phyloP scores from a whole-genome alignment of 2,113 vertebrate species.

The Parotia lawesii region DNA sequence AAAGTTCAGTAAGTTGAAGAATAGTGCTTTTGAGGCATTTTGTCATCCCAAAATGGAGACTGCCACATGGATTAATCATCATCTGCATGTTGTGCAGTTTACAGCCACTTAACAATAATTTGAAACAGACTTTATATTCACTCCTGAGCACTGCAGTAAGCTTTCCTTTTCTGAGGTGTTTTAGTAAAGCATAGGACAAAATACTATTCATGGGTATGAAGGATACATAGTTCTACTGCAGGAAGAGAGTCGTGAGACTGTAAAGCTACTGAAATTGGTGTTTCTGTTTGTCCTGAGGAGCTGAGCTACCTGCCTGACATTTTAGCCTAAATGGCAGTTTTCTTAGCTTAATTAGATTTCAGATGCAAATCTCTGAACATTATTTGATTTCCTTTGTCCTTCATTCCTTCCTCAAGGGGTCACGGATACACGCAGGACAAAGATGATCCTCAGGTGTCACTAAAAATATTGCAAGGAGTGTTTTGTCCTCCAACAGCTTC shows the following conservation, averaged over 20 bases:
- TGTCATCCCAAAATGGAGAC: background rate
- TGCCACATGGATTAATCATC: background rate
- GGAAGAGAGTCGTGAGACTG: fast-evolving
- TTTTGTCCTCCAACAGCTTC: background rate
- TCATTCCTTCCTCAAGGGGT: background rate
- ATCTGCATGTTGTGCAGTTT: background rate
- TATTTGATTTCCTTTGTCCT: background rate
- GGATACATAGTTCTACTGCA: background rate
- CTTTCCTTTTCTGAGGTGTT: background rate
- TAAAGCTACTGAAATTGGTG: background rate
- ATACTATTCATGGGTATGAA: background rate
- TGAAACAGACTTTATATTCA: background rate
- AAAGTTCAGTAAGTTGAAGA: background rate
- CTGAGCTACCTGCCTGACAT: background rate
- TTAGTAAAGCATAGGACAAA: background rate
- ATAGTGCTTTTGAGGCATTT: background rate
- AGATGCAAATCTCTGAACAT: background rate
- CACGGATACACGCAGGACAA: background rate
- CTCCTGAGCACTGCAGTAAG: background rate
- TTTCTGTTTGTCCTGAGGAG: background rate
- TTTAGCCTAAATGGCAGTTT: background rate
- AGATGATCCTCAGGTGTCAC: background rate
- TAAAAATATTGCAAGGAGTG: background rate
- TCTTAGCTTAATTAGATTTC: background rate
- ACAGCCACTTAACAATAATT: background rate